Conservation (phyloP, 2,888 invertebrate species). For the Heliconius hortense region DNA sequence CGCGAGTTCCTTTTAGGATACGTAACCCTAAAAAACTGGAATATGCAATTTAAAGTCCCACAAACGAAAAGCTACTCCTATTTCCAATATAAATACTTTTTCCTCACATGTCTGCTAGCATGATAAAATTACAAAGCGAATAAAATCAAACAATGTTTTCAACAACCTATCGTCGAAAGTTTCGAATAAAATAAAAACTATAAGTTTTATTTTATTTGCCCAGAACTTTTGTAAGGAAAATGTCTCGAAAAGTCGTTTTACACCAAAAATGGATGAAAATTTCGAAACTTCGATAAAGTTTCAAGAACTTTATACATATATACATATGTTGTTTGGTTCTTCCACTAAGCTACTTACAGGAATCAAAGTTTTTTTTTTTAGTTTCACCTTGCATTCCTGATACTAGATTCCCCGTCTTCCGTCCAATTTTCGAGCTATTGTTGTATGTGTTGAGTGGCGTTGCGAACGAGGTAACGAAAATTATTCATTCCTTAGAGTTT, state of each 20-base stretch:
- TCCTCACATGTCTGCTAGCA: too few relatives aligned
- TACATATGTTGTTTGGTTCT: constrained; percentile 5
- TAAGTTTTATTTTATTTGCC: constrained; percentile 1
- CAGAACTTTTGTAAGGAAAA: constrained; percentile 23
- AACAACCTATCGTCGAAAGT: neutral
- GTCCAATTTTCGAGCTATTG: too few relatives aligned
- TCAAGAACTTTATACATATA: constrained; percentile 12
- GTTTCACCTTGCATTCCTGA: neutral
- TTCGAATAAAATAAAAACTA: constrained; percentile 20
- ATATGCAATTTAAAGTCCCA: neutral
- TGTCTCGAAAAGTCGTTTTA: constrained; percentile 22
- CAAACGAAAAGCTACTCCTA: neutral
- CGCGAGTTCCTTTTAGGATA: too few relatives aligned
- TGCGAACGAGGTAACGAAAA: neutral
- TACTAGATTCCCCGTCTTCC: too few relatives aligned
- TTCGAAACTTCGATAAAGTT: constrained; percentile 14
- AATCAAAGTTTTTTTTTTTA: neutral
- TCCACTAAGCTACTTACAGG: constrained; percentile 5
- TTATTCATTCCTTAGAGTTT: neutral
- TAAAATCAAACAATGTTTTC: neutral
- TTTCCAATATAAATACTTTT: neutral
- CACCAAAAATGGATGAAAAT: constrained; percentile 22
- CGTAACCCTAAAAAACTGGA: too few relatives aligned
- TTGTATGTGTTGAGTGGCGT: too few relatives aligned
- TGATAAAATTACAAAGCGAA: neutral